Evolutionary conservation across 2,113 vertebrate genomes (phyloP).

Genomic region (Coreoperca whiteheadi): DNA sequence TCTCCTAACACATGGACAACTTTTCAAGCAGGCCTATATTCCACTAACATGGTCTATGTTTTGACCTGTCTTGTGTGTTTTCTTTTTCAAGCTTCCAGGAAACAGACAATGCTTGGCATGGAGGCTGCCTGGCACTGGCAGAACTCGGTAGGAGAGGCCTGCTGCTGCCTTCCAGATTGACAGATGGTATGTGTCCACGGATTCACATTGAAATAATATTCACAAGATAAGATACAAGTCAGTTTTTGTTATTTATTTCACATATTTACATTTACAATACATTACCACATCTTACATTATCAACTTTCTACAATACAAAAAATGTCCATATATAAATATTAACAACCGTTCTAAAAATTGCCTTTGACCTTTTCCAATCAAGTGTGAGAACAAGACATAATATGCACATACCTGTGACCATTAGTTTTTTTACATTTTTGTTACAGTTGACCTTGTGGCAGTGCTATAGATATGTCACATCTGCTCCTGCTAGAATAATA

Average conservation of each 20-base stretch:
- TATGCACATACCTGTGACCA: neutral
- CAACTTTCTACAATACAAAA: conserved; percentile 18
- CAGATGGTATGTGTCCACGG: conserved; percentile 86
- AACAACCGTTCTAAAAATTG: conserved; percentile 17
- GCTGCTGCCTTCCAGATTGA: conserved; percentile 91
- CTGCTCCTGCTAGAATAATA: neutral
- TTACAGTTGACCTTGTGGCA: conserved; percentile 1
- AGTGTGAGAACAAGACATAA: conserved; percentile 14
- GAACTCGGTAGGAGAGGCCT: conserved; percentile 95
- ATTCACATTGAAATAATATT: neutral
- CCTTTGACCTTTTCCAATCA: conserved; percentile 10
- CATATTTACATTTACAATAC: conserved; percentile 41
- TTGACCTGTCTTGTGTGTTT: conserved; percentile 8
- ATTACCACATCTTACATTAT: neutral
- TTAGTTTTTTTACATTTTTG: neutral
- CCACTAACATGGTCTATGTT: neutral
- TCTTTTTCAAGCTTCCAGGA: conserved; percentile 90
- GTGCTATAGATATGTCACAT: conserved; percentile 4
- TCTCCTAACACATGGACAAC: neutral
- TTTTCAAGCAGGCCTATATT: neutral
- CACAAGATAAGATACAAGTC: neutral
- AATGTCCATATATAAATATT: conserved; percentile 22
- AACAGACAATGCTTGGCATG: conserved; percentile 94
- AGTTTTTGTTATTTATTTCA: conserved; percentile 49
- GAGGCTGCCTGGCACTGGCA: conserved; percentile 94